These are phyloP conservation scores for Steatocranus sp. DNA, from an alignment of 2,797 vertebrate genomes.

Conservation along the genomic window DNA sequence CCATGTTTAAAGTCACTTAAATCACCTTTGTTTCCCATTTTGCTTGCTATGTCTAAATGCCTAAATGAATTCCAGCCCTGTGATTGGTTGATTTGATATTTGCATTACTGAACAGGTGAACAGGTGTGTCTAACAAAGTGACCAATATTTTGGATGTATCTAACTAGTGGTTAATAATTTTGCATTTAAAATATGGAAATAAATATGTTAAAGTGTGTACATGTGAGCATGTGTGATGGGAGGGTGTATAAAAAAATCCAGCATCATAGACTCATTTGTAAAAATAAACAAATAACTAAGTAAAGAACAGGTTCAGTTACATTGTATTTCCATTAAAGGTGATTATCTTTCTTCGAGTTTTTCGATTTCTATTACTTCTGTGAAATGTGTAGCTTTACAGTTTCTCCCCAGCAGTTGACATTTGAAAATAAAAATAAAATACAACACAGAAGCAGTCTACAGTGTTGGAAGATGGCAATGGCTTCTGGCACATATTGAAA, in stretches of 20 bases:
- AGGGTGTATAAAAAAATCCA: constrained; percentile 15
- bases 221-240: neutral
- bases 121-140: neutral
- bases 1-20: neutral
- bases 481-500: constrained; percentile 61
- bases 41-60: neutral
- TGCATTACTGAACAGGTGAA: neutral
- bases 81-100: neutral
- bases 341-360: constrained; percentile 13
- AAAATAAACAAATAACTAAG: neutral
- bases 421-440: constrained; percentile 54
- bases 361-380: constrained; percentile 36
- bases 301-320: constrained; percentile 45
- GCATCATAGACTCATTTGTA: constrained; percentile 8
- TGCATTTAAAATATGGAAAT: neutral
- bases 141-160: neutral
- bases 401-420: constrained; percentile 42
- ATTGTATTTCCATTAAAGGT: constrained; percentile 62
- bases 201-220: neutral
- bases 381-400: constrained; percentile 1
- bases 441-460: constrained; percentile 14
- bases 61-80: neutral
- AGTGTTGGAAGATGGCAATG: constrained; percentile 30
- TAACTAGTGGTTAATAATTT: neutral
- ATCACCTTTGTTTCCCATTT: neutral